Percentiles rank a stretch among this genome's conserved stretches.
Conservation (phyloP, 2,113 vertebrate species). For the Burhinus oedicnemus region DNA sequence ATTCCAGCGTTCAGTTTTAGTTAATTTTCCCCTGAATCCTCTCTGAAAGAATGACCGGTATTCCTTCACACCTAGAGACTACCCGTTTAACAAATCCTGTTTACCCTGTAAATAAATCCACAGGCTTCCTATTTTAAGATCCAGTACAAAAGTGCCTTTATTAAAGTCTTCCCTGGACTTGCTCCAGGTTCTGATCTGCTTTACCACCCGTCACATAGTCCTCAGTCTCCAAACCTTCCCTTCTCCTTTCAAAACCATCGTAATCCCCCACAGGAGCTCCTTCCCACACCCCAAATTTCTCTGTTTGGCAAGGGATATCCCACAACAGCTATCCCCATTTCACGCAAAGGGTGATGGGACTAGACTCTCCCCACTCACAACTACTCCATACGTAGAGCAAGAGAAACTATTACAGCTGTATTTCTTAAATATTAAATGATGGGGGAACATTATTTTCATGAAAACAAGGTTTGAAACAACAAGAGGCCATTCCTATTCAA, state of each 20-base stretch:
- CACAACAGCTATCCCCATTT: accelerated
- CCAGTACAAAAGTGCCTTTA: constrained; percentile 30
- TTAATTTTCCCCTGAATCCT: background rate
- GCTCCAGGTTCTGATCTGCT: constrained; percentile 22
- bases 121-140: constrained; percentile 21
- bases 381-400: background rate
- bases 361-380: background rate
- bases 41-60: background rate
- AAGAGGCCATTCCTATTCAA: background rate
- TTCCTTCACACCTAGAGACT: background rate
- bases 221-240: background rate
- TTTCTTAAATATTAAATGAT: background rate
- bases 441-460: accelerated
- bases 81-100: background rate
- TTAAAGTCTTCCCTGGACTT: constrained; percentile 17
- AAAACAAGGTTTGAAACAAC: background rate
- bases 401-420: background rate
- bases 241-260: background rate
- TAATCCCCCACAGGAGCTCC: background rate
- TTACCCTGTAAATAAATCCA: constrained; percentile 32
- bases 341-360: accelerated
- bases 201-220: background rate
- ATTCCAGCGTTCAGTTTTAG: background rate
- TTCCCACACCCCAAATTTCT: background rate
- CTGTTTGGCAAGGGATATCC: background rate